Evolutionary conservation across 2,888 invertebrate species (phyloP).

Genomic region (Andrena camellia): DNA sequence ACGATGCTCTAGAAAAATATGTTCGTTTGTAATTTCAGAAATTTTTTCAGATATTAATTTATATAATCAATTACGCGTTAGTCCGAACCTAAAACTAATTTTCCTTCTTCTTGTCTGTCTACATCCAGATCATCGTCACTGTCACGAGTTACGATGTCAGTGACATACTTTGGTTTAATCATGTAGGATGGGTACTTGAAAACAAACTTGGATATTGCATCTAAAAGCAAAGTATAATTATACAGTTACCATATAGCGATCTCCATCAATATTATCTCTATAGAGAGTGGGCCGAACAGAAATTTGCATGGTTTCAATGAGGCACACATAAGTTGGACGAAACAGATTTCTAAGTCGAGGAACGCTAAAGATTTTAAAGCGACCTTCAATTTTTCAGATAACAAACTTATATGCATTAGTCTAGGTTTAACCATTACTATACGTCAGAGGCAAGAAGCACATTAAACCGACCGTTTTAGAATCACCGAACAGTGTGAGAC

Average conservation of each 20-base stretch:
- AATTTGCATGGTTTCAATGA: too few relatives aligned
- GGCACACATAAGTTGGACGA: too few relatives aligned
- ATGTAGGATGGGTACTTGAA: slow-evolving; percentile 87
- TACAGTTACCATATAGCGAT: not conserved
- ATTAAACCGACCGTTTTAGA: too few relatives aligned
- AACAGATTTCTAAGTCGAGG: too few relatives aligned
- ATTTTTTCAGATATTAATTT: not conserved
- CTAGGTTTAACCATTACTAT: too few relatives aligned
- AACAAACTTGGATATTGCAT: slow-evolving; percentile 90
- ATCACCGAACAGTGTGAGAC: too few relatives aligned
- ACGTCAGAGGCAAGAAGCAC: too few relatives aligned
- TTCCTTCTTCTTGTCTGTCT: slow-evolving; percentile 85
- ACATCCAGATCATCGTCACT: slow-evolving; percentile 91
- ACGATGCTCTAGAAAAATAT: slow-evolving; percentile 89
- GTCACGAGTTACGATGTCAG: slow-evolving; percentile 85
- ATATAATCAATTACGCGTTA: slow-evolving; percentile 6
- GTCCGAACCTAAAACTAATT: slow-evolving; percentile 88
- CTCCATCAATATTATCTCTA: too few relatives aligned
- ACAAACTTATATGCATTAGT: too few relatives aligned
- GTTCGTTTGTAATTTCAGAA: slow-evolving; percentile 5
- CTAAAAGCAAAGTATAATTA: slow-evolving; percentile 85
- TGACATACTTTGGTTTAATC: slow-evolving; percentile 71
- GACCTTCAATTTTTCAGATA: too few relatives aligned
- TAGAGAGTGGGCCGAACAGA: too few relatives aligned
- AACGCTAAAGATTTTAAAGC: too few relatives aligned